Evolutionary conservation across 1,140 invertebrate genomes (phyloP), one percentile per base, ranked within the genome.

Genomic region (Hyphantria cunea): DNA sequence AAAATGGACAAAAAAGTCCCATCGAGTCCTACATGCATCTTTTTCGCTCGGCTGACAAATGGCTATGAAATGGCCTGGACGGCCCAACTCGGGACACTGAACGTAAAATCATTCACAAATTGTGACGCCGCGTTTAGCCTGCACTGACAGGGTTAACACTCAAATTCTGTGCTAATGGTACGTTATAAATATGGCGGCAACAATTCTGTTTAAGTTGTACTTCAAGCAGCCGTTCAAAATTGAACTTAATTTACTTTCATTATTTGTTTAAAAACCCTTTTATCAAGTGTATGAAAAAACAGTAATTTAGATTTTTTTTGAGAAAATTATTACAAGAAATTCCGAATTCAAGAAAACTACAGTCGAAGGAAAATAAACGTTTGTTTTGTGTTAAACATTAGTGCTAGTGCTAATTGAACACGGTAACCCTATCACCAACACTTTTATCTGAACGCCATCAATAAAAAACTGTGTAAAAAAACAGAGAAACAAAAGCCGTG

Each of bases 81-180:
- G 84, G 56, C 48, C 56, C 56, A 84, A 78, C 76, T 9, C 77
- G 73, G 73, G 54, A 69, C 53, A 62, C 70, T 70, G 64, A 72
- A 77, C 81, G 82, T 79, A 86, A 88, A 87, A 87, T 90, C 87
- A 90, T 90, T 89, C 84, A 84, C 84, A 80, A 88, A 88, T 85
- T 85, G 74, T 88, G 87, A 90, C 80, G 82, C 66, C 69, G 68
- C 78, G 76, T 69, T 81, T 81, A 81, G 81, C 71, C 73, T 70
- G 70, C 68, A 64, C 70, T 15, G 47, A 48, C 48, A 60, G 56
- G 56, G 47, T 51, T 51, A 60, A 37, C 56, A 47, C 56, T 47
- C 10, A 49, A 44, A 13, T 13, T 10, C 32, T 15, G 9, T 7
- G 12, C 34, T 48, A 25, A 25, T 5, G 17, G 17, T 25, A 25